Base-by-base conservation (phyloP, 2,888 invertebrate genomes). In the Ypsolopha scabrella region DNA sequence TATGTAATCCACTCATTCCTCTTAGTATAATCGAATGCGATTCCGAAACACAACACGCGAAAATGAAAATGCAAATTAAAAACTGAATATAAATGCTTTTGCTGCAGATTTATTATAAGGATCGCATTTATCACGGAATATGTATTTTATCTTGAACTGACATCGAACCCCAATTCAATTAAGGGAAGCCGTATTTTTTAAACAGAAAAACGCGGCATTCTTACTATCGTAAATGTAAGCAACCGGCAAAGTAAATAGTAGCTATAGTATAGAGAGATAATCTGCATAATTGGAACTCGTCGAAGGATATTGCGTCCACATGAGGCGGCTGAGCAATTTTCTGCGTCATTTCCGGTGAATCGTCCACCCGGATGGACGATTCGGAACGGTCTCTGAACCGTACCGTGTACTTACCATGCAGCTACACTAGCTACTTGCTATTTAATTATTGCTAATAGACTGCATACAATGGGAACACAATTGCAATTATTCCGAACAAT, bases 221-320 rank as follows among this genome's bases (percentile, higher is more conserved):
- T 24, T 24, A 24, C 24, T 24, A 24, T 24, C 2, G 24, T 24
- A 24, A 46, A 56, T 55, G 56, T 57, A 58, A 57, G 66, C 64
- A 69, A 64, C 65, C 65, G 70, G 67, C 66, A 59, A 56, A 60
- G 68, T 71, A 73, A 75, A 24, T 24, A 3, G 24, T 76, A 72
- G 77, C 72, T 71, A 74, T 74, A 76, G 73, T 71, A 68, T 62
- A 59, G 60, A 65, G 65, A 69, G 70, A 79, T 82, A 82, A 83
- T 86, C 83, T 85, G 75, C 85, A 86, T 86, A 83, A 86, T 85
- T 85, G 83, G 75, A 74, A 79, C 72, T 75, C 24, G 24, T 24
- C 24, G 24, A 24, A 24, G 24, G 24, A 24, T 24, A 24, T 24
- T 80, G 75, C 80, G 80, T 82, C 80, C 82, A 81, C 70, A 76